Conservation (phyloP, 2,888 invertebrate species). For the Archaeoteleia sp. region DNA sequence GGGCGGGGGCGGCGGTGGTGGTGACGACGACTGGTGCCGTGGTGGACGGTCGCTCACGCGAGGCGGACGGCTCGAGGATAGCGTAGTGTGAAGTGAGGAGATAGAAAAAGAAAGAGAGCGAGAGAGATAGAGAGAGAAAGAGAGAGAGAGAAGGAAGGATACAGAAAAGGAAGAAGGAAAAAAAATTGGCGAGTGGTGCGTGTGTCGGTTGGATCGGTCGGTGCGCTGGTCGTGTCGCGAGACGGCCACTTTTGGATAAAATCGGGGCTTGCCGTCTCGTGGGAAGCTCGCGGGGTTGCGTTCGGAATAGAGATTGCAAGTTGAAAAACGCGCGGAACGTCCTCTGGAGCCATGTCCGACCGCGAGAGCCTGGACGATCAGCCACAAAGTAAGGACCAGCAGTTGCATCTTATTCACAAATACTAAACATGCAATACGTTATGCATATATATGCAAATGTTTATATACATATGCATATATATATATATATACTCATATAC, state of each 20-base stretch:
- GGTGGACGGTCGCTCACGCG: slow-evolving; percentile 1
- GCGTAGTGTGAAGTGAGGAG: neutral
- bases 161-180: slow-evolving; percentile 47
- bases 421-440: too few relatives aligned
- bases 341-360: slow-evolving; percentile 71
- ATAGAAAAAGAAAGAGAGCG: slow-evolving; percentile 1
- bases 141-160: slow-evolving; percentile 20
- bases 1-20: neutral
- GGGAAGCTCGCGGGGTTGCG: slow-evolving; percentile 40
- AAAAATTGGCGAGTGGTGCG: slow-evolving; percentile 64
- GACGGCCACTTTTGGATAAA: slow-evolving; percentile 54
- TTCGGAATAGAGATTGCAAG: slow-evolving; percentile 22
- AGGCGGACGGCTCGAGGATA: neutral
- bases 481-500: too few relatives aligned
- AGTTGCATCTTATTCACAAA: neutral
- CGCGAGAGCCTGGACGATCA: slow-evolving; percentile 74
- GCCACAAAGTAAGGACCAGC: slow-evolving; percentile 71
- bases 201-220: slow-evolving; percentile 57
- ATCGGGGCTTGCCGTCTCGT: slow-evolving; percentile 58
- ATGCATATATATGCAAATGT: too few relatives aligned
- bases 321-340: slow-evolving; percentile 56
- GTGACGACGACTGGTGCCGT: neutral
- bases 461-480: too few relatives aligned
- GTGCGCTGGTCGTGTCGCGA: slow-evolving; percentile 46
- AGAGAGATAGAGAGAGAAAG: slow-evolving; percentile 29